Percentiles rank a stretch among this genome's conserved stretches.
Conservation (phyloP, 2,888 invertebrate genomes). For the Frankliniella intonsa region DNA sequence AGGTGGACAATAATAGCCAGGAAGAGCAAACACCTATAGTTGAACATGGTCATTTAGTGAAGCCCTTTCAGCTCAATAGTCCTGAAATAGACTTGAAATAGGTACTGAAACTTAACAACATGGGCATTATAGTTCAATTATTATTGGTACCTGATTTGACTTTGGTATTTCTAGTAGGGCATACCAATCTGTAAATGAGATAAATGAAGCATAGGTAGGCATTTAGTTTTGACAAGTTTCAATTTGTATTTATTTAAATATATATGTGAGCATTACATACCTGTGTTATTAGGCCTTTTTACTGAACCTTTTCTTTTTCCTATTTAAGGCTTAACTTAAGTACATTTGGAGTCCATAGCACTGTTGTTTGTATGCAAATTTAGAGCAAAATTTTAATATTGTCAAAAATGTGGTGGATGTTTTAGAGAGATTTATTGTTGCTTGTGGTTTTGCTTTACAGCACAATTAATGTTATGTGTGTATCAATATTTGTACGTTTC, state of each 20-base stretch:
- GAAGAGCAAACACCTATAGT: slow-evolving; percentile 41
- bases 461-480: background rate
- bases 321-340: background rate
- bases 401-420: background rate
- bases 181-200: background rate
- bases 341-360: background rate
- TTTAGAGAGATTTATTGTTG: background rate
- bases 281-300: slow-evolving; percentile 6
- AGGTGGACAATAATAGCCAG: slow-evolving; percentile 49
- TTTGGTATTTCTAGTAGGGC: background rate
- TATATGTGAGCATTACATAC: slow-evolving; percentile 7
- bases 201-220: background rate
- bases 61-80: slow-evolving; percentile 38
- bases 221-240: background rate
- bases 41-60: slow-evolving; percentile 40
- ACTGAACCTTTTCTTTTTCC: background rate
- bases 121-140: slow-evolving; percentile 13
- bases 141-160: slow-evolving; percentile 17
- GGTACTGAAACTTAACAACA: background rate
- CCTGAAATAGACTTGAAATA: slow-evolving; percentile 41
- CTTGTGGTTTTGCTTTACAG: background rate
- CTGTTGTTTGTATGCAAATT: slow-evolving; percentile 17
- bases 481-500: too few species aligned
- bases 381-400: background rate
- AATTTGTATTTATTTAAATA: slow-evolving; percentile 19